A percentile compares a stretch with the other conserved stretches of the same genome.
Conservation (phyloP, 2,797 vertebrate genomes). For the Passerculus sandwichensis region DNA sequence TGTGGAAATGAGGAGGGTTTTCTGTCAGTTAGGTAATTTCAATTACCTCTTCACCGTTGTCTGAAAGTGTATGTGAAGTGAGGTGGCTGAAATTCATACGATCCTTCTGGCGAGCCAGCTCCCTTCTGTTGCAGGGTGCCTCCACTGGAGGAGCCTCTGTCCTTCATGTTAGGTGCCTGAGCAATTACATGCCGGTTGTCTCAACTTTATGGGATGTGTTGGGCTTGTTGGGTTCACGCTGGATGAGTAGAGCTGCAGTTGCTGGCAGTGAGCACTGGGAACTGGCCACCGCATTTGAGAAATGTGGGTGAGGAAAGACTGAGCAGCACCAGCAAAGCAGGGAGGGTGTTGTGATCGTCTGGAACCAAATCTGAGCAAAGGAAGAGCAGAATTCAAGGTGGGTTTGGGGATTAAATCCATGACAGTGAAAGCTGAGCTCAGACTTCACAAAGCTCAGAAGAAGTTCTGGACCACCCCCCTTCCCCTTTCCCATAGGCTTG, state of each 20-base stretch:
- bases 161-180: background rate
- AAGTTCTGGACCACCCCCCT: background rate
- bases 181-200: background rate
- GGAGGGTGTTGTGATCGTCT: background rate
- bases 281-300: background rate
- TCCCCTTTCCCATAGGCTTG: background rate
- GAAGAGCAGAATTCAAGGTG: background rate
- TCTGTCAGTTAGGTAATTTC: background rate
- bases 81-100: background rate
- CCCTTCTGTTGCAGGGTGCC: background rate
- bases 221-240: background rate
- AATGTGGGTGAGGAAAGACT: background rate
- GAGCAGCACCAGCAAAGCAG: background rate
- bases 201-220: background rate
- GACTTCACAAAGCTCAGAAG: background rate
- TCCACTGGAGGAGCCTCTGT: background rate
- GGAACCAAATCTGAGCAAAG: background rate
- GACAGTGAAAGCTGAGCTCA: background rate
- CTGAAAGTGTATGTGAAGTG: background rate
- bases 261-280: background rate
- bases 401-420: background rate
- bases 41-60: background rate
- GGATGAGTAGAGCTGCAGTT: background rate
- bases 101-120: background rate
- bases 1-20: background rate